phyloP scores from a whole-genome alignment of 1,140 invertebrate genomes.

The Drosophila pectinifera region DNA sequence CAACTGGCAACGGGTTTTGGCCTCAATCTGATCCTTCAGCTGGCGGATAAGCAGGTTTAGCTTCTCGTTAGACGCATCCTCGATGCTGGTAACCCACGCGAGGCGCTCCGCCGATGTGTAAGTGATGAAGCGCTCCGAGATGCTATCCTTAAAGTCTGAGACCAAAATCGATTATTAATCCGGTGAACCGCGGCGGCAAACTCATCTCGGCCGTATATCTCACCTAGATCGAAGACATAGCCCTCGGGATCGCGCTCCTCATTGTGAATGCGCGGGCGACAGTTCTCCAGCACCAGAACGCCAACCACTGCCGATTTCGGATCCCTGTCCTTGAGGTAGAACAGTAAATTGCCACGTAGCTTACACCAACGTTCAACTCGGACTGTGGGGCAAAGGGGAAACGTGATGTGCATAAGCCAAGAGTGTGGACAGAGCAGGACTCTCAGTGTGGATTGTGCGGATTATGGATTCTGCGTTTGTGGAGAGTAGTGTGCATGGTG shows the following conservation, averaged over 20 bases:
- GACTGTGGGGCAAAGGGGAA: slow-evolving; percentile 86
- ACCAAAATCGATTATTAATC: neutral
- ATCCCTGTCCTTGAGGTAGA: slow-evolving; percentile 96
- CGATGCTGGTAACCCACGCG: slow-evolving; percentile 94
- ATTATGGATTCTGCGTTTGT: too few relatives aligned
- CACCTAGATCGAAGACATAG: slow-evolving; percentile 89
- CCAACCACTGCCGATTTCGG: slow-evolving; percentile 94
- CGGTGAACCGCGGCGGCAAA: neutral
- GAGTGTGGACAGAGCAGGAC: slow-evolving; percentile 1
- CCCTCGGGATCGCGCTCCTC: slow-evolving; percentile 87
- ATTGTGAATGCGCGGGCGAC: slow-evolving; percentile 86
- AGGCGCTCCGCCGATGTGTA: slow-evolving; percentile 92
- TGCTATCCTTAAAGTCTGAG: slow-evolving; percentile 93
- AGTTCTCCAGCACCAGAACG: slow-evolving; percentile 94
- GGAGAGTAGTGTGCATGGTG: neutral
- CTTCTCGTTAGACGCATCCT: slow-evolving; percentile 93
- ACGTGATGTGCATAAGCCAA: slow-evolving; percentile 8
- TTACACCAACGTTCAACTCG: slow-evolving; percentile 95
- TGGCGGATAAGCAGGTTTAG: slow-evolving; percentile 91
- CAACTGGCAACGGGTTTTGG: slow-evolving; percentile 85
- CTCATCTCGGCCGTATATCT: slow-evolving; percentile 29
- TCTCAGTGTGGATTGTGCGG: neutral
- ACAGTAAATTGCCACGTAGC: slow-evolving; percentile 95
- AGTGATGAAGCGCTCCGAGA: slow-evolving; percentile 92
- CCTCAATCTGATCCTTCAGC: slow-evolving; percentile 87